A percentile compares a stretch with the other conserved stretches of the same genome.
These are phyloP conservation scores for Drosophila teissieri DNA, from an alignment of 1,140 invertebrate genomes.

Conservation along the genomic window DNA sequence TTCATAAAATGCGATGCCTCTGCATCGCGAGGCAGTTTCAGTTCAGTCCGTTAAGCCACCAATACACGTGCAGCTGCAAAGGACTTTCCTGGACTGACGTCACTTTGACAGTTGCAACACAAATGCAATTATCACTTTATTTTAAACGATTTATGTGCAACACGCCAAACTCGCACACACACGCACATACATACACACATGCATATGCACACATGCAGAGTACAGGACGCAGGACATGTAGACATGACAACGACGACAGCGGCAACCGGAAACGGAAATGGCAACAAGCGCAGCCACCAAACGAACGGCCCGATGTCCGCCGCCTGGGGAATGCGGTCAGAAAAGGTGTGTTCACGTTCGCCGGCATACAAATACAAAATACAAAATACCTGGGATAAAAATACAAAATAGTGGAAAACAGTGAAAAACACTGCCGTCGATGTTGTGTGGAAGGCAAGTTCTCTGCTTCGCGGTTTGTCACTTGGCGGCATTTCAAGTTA, in stretches of 20 bases:
- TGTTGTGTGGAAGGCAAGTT: slow-evolving; percentile 5
- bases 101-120: slow-evolving; percentile 80
- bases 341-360: slow-evolving; percentile 27
- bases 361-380: slow-evolving; percentile 27
- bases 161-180: slow-evolving; percentile 44
- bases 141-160: slow-evolving; percentile 82
- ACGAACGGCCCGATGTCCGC: slow-evolving; percentile 32
- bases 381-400: slow-evolving; percentile 38
- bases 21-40: slow-evolving; percentile 19
- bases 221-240: slow-evolving; percentile 56
- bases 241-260: slow-evolving; percentile 71
- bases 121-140: slow-evolving; percentile 84
- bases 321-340: slow-evolving; percentile 49
- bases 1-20: slow-evolving; percentile 74
- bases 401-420: slow-evolving; percentile 32
- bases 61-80: slow-evolving; percentile 12
- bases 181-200: neutral
- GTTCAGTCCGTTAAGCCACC: slow-evolving; percentile 31
- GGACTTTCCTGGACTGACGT: slow-evolving; percentile 55
- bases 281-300: slow-evolving; percentile 71
- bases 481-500: slow-evolving; percentile 10
- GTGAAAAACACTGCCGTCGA: slow-evolving; percentile 14
- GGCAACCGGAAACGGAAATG: slow-evolving; percentile 78
- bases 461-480: slow-evolving; percentile 18
- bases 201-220: neutral